Evolutionary conservation across 1,140 invertebrate species (phyloP), one percentile per base, ranked within the genome.

Genomic region (Listronotus bonariensis): DNA sequence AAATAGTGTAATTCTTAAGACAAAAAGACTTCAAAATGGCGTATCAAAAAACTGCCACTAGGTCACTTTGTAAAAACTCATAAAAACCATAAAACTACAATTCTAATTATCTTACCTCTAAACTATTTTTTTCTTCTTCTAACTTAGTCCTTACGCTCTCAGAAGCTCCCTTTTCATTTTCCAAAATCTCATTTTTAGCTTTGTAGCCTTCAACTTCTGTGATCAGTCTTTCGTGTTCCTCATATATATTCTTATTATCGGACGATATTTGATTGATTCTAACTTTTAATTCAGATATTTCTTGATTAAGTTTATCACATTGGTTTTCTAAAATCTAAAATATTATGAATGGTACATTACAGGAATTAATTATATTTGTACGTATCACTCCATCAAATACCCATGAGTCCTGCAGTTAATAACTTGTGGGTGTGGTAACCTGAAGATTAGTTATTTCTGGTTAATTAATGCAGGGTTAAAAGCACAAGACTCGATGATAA

Each of bases 161-260:
- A 32, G 64, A 45, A 17, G 46, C 38, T 36, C 17, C 20, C 14
- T 62, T 68, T 55, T 56, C 46, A 20, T 54, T 60, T 56, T 61
- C 55, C 32, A 71, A 36, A 42, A 65, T 42, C 55, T 72, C 72
- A 36, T 53, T 46, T 36, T 67, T 70, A 0, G 73, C 43, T 63
- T 74, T 77, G 20, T 74, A 55, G 31, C 72, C 76, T 49, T 71
- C 74, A 4, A 70, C 32, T 46, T 77, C 72, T 3, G 54, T 38
- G 2, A 72, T 14, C 26, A 74, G 38, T 53, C 48, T 65, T 11
- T 75, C 68, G 38, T 77, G 72, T 52, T 78, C 76, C 52, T 75
- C 70, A 11, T 67, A 57, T 1, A 77, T 51, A 10, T 72, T 68
- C 38, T 70, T 71, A 63, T 76, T 76, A 54, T 78, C 76, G 2